Conservation (phyloP, 1,140 invertebrate species). For the Eulimnadia texana region DNA sequence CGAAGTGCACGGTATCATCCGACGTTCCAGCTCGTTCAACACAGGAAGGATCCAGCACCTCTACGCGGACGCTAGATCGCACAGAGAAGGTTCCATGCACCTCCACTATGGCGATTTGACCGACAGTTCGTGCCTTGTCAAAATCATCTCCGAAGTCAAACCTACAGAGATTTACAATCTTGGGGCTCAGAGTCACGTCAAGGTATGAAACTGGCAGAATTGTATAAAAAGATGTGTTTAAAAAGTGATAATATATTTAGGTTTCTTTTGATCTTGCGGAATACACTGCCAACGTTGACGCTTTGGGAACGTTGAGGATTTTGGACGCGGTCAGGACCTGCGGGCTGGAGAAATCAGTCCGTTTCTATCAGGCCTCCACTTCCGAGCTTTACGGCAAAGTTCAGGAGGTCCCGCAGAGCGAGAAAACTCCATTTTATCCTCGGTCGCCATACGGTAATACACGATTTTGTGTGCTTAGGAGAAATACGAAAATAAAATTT, state of each 20-base stretch:
- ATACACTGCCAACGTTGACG: conserved; percentile 98
- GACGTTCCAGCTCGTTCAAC: conserved; percentile 91
- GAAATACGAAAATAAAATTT: background rate
- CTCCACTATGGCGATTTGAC: conserved; percentile 99
- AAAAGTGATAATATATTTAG: conserved; percentile 29
- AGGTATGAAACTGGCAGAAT: conserved; percentile 47
- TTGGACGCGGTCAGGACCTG: conserved; percentile 92
- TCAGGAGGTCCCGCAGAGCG: conserved; percentile 87
- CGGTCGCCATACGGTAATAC: conserved; percentile 91
- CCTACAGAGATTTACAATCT: conserved; percentile 97
- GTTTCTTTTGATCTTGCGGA: conserved; percentile 94
- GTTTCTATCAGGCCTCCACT: conserved; percentile 97
- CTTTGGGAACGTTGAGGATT: conserved; percentile 84
- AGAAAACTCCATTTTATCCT: conserved; percentile 97
- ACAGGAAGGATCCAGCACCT: conserved; percentile 90
- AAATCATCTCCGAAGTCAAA: conserved; percentile 72
- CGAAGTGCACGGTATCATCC: conserved; percentile 88
- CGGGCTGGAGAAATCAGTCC: conserved; percentile 64
- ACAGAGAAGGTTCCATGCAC: conserved; percentile 72
- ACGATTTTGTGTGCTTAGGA: background rate
- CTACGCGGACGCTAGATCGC: conserved; percentile 73
- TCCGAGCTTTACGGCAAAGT: conserved; percentile 98
- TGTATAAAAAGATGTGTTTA: conserved; percentile 1
- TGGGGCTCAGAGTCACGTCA: conserved; percentile 98
- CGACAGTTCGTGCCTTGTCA: conserved; percentile 91